Conservation (phyloP, 2,888 invertebrate species). For the Neoascia interrupta region DNA sequence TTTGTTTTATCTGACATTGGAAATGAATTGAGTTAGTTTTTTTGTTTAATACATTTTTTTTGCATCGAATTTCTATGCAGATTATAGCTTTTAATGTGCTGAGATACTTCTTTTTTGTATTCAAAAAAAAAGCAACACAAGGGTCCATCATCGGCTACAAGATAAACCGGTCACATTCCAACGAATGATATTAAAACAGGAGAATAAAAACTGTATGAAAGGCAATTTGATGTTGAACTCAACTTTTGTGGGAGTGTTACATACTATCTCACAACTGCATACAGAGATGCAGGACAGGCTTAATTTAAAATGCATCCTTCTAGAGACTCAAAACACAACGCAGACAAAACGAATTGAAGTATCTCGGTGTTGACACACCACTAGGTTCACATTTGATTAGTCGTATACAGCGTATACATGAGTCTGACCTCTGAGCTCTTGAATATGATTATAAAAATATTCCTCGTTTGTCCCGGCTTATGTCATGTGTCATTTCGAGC, state of each 20-base stretch:
- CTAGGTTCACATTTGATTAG: conserved; percentile 43
- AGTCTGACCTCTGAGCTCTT: conserved; percentile 27
- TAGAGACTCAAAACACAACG: not conserved
- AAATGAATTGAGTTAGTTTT: conserved; percentile 17
- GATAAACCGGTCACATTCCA: conserved; percentile 58
- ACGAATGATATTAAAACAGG: conserved; percentile 6
- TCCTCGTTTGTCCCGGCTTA: conserved; percentile 12
- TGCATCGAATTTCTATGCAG: conserved; percentile 44
- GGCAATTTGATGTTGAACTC: conserved; percentile 33
- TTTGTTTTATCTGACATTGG: conserved; percentile 16
- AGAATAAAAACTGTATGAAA: not conserved
- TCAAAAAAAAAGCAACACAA: conserved; percentile 8
- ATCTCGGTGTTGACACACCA: conserved; percentile 39
- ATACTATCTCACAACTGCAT: conserved; percentile 30
- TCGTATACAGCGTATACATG: not conserved
- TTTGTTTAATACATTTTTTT: no score
- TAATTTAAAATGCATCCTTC: conserved; percentile 51
- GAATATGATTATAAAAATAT: conserved; percentile 26
- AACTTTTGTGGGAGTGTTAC: conserved; percentile 58
- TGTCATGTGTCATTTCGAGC: conserved; percentile 43
- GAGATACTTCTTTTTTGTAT: conserved; percentile 28
- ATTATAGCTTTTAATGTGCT: conserved; percentile 17
- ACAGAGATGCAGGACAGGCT: conserved; percentile 31
- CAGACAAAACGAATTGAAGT: conserved; percentile 15
- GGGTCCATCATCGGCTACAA: conserved; percentile 26